phyloP scores from a whole-genome alignment of 2,113 vertebrate species.

The Electrona antarctica region DNA sequence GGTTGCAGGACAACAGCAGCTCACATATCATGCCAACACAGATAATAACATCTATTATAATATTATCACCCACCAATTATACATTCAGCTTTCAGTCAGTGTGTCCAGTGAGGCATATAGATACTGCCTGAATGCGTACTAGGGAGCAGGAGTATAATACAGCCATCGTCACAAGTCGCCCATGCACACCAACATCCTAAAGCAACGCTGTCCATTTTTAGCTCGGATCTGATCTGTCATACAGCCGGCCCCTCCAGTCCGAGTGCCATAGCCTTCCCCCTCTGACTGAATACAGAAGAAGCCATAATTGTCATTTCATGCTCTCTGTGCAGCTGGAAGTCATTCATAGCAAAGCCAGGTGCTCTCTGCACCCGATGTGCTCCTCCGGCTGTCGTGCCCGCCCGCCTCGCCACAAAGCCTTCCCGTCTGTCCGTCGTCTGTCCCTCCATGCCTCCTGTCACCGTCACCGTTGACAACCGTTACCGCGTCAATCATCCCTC shows the following conservation, averaged over 20 bases:
- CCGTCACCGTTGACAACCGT: slow-evolving; percentile 31
- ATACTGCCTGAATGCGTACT: too few relatives aligned
- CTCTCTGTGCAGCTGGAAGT: slow-evolving; percentile 13
- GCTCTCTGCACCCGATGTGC: slow-evolving; percentile 13
- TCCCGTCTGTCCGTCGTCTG: slow-evolving; percentile 34
- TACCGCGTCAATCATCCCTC: slow-evolving; percentile 56
- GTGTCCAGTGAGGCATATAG: too few relatives aligned
- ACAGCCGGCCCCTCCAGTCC: neutral
- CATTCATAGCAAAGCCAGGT: slow-evolving; percentile 48
- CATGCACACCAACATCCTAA: neutral
- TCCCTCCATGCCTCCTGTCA: slow-evolving; percentile 12
- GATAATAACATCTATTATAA: too few relatives aligned
- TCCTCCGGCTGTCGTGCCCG: slow-evolving; percentile 25
- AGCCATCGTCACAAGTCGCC: too few relatives aligned
- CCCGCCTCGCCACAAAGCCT: slow-evolving; percentile 19
- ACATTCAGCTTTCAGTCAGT: too few relatives aligned
- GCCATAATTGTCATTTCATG: neutral
- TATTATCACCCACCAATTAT: too few relatives aligned
- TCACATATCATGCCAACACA: too few relatives aligned
- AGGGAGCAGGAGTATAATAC: too few relatives aligned
- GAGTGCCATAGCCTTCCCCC: neutral
- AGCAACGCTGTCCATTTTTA: neutral
- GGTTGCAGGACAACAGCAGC: too few relatives aligned
- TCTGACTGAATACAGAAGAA: neutral
- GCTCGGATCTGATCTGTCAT: neutral